Evolutionary conservation across 2,113 vertebrate genomes (phyloP).

Genomic region (Sapajus apella): DNA sequence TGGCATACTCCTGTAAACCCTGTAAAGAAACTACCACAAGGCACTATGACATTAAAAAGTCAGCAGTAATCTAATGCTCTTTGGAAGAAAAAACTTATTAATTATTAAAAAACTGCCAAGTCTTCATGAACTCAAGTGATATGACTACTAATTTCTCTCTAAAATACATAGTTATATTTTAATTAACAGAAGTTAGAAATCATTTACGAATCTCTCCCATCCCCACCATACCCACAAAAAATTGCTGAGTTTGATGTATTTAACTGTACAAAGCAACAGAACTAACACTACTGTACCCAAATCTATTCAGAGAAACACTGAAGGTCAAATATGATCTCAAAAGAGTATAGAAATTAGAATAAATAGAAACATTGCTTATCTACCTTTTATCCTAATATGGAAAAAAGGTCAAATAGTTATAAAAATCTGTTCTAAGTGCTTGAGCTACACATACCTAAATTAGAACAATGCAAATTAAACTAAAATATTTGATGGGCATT

Average conservation of each 20-base stretch:
- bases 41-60: constrained; percentile 73
- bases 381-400: constrained; percentile 4
- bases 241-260: not conserved
- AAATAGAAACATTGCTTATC: not conserved
- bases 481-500: constrained; percentile 1
- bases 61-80: constrained; percentile 80
- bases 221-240: constrained; percentile 18
- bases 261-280: not conserved
- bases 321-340: constrained; percentile 24
- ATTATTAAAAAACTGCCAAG: constrained; percentile 80
- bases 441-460: not conserved
- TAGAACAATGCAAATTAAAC: constrained; percentile 8
- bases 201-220: not conserved
- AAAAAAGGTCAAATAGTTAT: not conserved
- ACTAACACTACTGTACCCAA: not conserved
- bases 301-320: constrained; percentile 11
- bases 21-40: constrained; percentile 54
- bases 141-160: constrained; percentile 44
- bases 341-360: not conserved
- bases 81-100: constrained; percentile 74
- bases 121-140: constrained; percentile 55
- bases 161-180: constrained; percentile 52
- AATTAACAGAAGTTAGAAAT: constrained; percentile 51
- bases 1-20: constrained; percentile 63
- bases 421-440: not conserved